These are phyloP conservation scores for Thereva nobilitata DNA, from an alignment of 2,888 invertebrate species.

Conservation along the genomic window DNA sequence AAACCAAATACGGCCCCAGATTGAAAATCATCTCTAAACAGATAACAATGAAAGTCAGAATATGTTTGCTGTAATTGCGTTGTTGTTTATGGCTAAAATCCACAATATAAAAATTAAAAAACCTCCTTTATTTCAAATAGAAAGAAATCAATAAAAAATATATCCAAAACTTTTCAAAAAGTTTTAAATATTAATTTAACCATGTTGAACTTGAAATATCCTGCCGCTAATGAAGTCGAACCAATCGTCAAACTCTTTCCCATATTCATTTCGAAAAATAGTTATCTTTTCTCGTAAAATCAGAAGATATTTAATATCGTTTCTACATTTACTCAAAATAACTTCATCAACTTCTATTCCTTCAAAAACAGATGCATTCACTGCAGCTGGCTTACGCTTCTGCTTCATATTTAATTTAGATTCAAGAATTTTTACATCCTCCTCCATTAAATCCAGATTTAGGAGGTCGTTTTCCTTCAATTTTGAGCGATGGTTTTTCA, in stretches of 20 bases:
- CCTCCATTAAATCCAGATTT: conserved; percentile 45
- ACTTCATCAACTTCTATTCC: conserved; percentile 46
- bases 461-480: neutral
- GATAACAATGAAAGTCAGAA: too few relatives aligned
- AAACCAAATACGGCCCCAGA: too few relatives aligned
- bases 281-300: conserved; percentile 45
- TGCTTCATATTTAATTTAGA: conserved; percentile 45
- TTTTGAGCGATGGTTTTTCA: neutral
- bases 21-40: too few relatives aligned
- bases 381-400: conserved; percentile 45
- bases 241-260: conserved; percentile 44
- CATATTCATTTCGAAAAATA: conserved; percentile 38
- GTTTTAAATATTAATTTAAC: too few relatives aligned
- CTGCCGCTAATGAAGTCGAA: conserved; percentile 37
- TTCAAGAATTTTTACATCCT: conserved; percentile 44
- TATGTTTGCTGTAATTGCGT: too few relatives aligned
- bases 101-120: too few relatives aligned
- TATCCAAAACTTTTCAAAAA: too few relatives aligned
- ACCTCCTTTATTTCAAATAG: too few relatives aligned
- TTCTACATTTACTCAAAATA: conserved; percentile 45
- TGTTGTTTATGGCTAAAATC: too few relatives aligned
- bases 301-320: conserved; percentile 47
- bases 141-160: too few relatives aligned
- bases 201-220: too few relatives aligned
- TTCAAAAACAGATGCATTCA: conserved; percentile 47